These are phyloP conservation scores for Chelon labrosus DNA, from an alignment of 2,797 vertebrate genomes.

Conservation along the genomic window DNA sequence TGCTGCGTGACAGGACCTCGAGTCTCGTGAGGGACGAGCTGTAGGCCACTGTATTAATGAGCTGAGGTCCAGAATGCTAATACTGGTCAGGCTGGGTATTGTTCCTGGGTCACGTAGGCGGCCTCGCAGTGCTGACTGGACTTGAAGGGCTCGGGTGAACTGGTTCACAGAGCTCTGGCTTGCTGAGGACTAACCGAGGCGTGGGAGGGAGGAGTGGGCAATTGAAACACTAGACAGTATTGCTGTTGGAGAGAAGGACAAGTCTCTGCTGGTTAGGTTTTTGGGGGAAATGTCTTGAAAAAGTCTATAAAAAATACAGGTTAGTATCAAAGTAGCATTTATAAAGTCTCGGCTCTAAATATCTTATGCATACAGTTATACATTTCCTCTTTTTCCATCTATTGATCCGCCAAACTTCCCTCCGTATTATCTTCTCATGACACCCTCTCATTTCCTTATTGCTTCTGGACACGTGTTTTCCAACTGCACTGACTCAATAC, in stretches of 20 bases:
- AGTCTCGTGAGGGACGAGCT: slow-evolving; percentile 44
- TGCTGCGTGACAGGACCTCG: slow-evolving; percentile 3
- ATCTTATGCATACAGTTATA: not conserved
- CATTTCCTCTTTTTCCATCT: not conserved
- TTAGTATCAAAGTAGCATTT: no score
- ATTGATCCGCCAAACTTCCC: slow-evolving; percentile 20
- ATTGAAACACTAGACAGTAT: slow-evolving; percentile 48
- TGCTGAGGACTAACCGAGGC: slow-evolving; percentile 14
- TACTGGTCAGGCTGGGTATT: slow-evolving; percentile 60
- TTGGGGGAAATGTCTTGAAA: not conserved
- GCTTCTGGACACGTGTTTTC: slow-evolving; percentile 41
- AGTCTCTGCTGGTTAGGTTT: slow-evolving; percentile 11
- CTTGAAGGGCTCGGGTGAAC: slow-evolving; percentile 29
- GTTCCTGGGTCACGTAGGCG: slow-evolving; percentile 65
- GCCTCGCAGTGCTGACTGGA: slow-evolving; percentile 60
- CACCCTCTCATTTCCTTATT: slow-evolving; percentile 35
- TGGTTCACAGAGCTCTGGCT: slow-evolving; percentile 47
- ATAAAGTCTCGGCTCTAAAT: not conserved
- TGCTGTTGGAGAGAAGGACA: slow-evolving; percentile 46
- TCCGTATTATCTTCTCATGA: slow-evolving; percentile 35
- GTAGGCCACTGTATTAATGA: slow-evolving; percentile 51
- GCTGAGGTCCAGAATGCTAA: slow-evolving; percentile 58
- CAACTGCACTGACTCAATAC: slow-evolving; percentile 29
- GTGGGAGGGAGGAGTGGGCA: slow-evolving; percentile 56
- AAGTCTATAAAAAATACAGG: not conserved